These are phyloP conservation scores for Gadopsis bispinosus DNA, from an alignment of 2,797 vertebrate species.

Conservation along the genomic window DNA sequence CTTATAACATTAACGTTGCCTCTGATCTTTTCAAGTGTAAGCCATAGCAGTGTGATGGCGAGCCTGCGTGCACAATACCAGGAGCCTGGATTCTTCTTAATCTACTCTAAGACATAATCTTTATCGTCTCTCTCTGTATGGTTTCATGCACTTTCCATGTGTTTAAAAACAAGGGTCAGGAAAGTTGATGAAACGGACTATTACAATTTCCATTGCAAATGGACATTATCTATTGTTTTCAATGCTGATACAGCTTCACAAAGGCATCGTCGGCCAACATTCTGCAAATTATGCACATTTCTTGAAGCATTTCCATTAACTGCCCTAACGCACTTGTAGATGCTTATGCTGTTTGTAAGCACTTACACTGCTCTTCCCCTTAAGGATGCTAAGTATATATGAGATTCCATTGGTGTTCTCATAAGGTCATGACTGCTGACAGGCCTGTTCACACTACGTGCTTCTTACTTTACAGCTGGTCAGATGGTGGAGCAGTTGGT, in stretches of 20 bases:
- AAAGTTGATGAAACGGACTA: background rate
- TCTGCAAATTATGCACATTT: background rate
- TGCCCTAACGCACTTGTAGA: background rate
- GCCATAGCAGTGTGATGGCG: background rate
- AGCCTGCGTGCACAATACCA: background rate
- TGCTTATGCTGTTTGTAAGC: background rate
- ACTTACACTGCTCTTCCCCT: background rate
- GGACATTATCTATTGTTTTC: background rate
- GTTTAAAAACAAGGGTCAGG: background rate
- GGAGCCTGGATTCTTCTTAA: background rate
- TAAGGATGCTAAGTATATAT: conserved; percentile 23
- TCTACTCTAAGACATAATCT: background rate
- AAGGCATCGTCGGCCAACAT: background rate
- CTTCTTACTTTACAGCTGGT: conserved; percentile 9
- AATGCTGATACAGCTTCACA: background rate
- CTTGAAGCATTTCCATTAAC: background rate
- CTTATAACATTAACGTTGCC: background rate
- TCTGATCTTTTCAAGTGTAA: background rate
- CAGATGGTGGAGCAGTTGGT: conserved; percentile 12
- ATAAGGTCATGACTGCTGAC: conserved; percentile 13
- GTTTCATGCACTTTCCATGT: background rate
- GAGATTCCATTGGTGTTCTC: conserved; percentile 7
- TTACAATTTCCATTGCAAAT: background rate
- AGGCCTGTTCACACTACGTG: conserved; percentile 10
- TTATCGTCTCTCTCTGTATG: background rate